Base-by-base conservation (phyloP, 1,140 invertebrate genomes). In the Drosophila nikananu region DNA sequence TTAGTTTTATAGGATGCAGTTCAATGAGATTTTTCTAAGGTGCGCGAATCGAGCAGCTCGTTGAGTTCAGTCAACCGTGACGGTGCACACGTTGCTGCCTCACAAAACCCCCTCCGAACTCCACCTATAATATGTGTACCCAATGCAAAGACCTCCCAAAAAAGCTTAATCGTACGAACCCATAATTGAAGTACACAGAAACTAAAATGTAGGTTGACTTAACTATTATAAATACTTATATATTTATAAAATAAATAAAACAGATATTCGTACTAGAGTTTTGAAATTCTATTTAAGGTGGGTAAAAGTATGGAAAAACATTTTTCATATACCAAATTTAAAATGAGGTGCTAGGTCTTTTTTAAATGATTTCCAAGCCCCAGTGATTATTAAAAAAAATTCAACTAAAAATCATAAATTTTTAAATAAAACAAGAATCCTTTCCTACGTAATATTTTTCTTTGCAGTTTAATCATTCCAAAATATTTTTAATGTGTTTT, bases 11-110 rank as follows among this genome's bases (percentile, higher is more conserved):
- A 42, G 44, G 42, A 35, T 52, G 54, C 70, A 61, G 68, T 42
- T 73, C 67, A 73, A 61, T 73, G 70, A 44, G 71, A 73, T 52
- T 51, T 73, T 39, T 73, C 55, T 73, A 61, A 73, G 67, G 70
- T 73, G 70, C 44, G 46, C 54, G 54, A 61, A 23, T 57, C 23
- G 32, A 39, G 21, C 35, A 39, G 54, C 35, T 57, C 35, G 27
- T 17, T 32, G 68, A 39, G 68, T 73, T 73, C 70, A 73, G 13
- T 73, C 70, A 73, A 73, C 70, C 46, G 70, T 52, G 67, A 60
- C 70, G 21, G 3, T 19, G 44, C 66, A 35, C 70, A 71, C 68
- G 35, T 51, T 46, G 35, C 67, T 21, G 1, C n/a, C 15, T 37
- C 44, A 8, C 10, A n/a, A 42, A 23, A 12, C 15, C 57, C 57